These are phyloP conservation scores for Phalanger gymnotis DNA, from an alignment of 2,797 vertebrate species.

Conservation along the genomic window DNA sequence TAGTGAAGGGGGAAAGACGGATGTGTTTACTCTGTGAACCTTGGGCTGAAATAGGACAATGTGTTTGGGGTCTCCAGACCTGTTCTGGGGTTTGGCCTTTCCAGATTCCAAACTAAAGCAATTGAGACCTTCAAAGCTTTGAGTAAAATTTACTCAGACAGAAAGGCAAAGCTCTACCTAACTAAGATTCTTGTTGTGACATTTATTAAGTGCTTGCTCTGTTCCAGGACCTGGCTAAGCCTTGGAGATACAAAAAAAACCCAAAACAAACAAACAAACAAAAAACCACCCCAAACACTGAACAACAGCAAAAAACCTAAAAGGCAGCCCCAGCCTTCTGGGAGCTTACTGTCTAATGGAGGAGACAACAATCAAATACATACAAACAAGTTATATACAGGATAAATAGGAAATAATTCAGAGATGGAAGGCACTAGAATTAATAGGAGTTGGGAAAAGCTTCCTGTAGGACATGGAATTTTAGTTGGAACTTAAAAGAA, in stretches of 20 bases:
- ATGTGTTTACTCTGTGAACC: not conserved
- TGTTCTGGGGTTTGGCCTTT: not conserved
- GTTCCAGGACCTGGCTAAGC: not conserved
- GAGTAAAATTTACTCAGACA: not conserved
- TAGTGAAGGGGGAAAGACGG: not conserved
- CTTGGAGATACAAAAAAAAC: not conserved
- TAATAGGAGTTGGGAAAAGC: not conserved
- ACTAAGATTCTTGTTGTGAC: not conserved
- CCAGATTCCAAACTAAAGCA: not conserved
- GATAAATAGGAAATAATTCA: not conserved
- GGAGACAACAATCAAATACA: not conserved
- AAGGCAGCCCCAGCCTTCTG: not conserved
- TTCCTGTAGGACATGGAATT: not conserved
- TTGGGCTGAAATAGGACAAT: not conserved
- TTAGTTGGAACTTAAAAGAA: not conserved
- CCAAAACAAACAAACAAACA: too few species aligned
- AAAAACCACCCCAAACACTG: too few species aligned
- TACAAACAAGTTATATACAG: not conserved
- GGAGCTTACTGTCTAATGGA: not conserved
- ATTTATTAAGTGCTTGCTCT: too few species aligned
- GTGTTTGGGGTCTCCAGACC: not conserved
- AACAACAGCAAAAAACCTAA: too few species aligned
- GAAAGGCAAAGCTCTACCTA: not conserved
- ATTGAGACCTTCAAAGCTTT: not conserved
- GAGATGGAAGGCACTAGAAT: not conserved